Percentiles rank a stretch among this genome's conserved stretches.
These are phyloP conservation scores for Petrocephalus microphthalmus DNA, from an alignment of 2,113 vertebrate genomes.

Conservation along the genomic window DNA sequence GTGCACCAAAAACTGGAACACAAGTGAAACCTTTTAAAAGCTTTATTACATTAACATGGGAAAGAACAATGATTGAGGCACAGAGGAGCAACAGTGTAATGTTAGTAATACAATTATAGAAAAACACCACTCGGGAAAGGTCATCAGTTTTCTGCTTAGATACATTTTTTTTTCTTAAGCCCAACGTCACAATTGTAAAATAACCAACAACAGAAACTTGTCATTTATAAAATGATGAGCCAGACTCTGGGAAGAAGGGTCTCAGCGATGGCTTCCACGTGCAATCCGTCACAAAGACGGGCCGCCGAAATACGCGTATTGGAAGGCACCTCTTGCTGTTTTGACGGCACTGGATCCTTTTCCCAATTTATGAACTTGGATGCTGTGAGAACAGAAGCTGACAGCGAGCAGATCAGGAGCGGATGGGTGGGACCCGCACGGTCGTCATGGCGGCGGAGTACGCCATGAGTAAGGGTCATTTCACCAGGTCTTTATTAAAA, in stretches of 20 bases:
- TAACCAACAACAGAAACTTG: background rate
- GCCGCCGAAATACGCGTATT: background rate
- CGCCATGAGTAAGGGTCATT: too few relatives aligned
- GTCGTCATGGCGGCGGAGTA: too few relatives aligned
- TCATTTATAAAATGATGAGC: background rate
- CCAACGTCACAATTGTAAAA: background rate
- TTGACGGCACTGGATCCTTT: background rate
- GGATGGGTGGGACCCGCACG: background rate
- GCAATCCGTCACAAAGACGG: background rate
- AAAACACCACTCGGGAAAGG: background rate
- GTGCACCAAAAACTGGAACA: background rate
- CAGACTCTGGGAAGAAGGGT: background rate
- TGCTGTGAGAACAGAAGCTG: background rate
- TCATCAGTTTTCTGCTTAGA: background rate
- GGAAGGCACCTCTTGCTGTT: background rate
- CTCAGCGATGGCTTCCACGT: background rate
- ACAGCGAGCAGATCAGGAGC: background rate
- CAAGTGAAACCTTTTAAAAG: slow-evolving; percentile 20
- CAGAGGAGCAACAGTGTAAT: slow-evolving; percentile 21
- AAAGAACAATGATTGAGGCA: slow-evolving; percentile 20
- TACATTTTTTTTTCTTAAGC: background rate
- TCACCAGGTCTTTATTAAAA: background rate
- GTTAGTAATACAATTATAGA: slow-evolving; percentile 30
- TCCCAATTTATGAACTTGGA: background rate
- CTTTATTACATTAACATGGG: slow-evolving; percentile 34